Conservation (phyloP, 2,113 vertebrate species). For the Petrocephalus zakoni region DNA sequence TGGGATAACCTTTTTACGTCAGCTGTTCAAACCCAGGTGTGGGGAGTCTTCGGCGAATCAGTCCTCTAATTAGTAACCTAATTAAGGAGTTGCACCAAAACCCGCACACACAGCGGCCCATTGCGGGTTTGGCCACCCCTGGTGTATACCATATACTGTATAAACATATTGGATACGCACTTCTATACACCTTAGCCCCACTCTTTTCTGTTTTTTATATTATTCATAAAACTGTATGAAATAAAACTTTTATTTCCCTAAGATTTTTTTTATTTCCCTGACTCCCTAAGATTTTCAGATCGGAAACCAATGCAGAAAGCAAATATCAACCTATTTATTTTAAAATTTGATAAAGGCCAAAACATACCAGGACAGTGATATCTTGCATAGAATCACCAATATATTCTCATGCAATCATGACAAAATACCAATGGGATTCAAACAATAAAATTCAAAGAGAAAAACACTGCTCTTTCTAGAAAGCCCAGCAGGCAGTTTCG, state of each 20-base stretch:
- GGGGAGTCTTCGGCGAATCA: too few species aligned
- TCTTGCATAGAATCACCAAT: background rate
- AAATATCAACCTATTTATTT: background rate
- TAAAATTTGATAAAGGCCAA: slow-evolving; percentile 3
- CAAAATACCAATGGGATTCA: background rate
- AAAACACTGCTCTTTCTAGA: background rate
- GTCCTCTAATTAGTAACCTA: too few species aligned
- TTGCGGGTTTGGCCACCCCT: too few species aligned
- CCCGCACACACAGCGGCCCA: too few species aligned
- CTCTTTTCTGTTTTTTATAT: background rate
- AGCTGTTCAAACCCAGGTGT: too few species aligned
- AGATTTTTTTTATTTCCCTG: too few species aligned
- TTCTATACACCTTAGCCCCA: background rate
- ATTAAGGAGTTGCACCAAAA: too few species aligned
- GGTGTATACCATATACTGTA: too few species aligned
- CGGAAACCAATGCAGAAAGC: background rate
- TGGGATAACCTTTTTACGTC: too few species aligned
- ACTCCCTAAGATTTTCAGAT: background rate
- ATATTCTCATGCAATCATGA: background rate
- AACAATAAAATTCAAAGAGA: background rate
- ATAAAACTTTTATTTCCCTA: background rate
- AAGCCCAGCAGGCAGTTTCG: background rate
- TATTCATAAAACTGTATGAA: background rate
- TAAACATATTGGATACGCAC: background rate
- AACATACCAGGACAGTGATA: background rate